Evolutionary conservation across 2,888 invertebrate species (phyloP).

Genomic region (Cylloceria caligata): DNA sequence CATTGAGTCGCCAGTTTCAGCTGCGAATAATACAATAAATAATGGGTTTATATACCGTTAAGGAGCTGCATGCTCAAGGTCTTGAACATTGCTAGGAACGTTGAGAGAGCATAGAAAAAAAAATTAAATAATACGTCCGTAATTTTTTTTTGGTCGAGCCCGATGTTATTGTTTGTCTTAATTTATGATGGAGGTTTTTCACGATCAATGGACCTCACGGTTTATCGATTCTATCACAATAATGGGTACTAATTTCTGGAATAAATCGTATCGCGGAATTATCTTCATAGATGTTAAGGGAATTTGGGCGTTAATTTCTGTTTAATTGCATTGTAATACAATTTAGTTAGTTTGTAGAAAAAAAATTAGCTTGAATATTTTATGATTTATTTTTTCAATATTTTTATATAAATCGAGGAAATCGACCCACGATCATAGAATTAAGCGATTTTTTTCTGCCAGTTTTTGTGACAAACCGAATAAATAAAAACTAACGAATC

Average conservation of each 20-base stretch:
- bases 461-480: too few relatives aligned
- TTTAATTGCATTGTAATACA: too few relatives aligned
- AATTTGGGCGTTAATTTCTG: too few relatives aligned
- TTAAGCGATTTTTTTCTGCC: too few relatives aligned
- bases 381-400: too few relatives aligned
- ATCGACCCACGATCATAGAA: too few relatives aligned
- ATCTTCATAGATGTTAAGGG: too few relatives aligned
- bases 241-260: not conserved
- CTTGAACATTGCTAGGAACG: constrained; percentile 12
- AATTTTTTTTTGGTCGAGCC: not conserved
- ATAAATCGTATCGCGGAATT: not conserved
- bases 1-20: constrained; percentile 80
- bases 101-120: constrained; percentile 4
- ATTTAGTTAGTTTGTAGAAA: too few relatives aligned
- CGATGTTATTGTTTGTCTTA: not conserved
- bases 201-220: not conserved
- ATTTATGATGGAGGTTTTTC: not conserved
- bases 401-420: too few relatives aligned
- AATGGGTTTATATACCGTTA: constrained; percentile 44
- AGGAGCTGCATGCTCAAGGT: constrained; percentile 1
- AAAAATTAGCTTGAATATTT: too few relatives aligned
- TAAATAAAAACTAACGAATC: too few relatives aligned
- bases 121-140: not conserved
- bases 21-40: constrained; percentile 79
- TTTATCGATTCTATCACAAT: constrained; percentile 1